Conservation (phyloP, 2,113 vertebrate genomes). For the Corythaixoides concolor region DNA sequence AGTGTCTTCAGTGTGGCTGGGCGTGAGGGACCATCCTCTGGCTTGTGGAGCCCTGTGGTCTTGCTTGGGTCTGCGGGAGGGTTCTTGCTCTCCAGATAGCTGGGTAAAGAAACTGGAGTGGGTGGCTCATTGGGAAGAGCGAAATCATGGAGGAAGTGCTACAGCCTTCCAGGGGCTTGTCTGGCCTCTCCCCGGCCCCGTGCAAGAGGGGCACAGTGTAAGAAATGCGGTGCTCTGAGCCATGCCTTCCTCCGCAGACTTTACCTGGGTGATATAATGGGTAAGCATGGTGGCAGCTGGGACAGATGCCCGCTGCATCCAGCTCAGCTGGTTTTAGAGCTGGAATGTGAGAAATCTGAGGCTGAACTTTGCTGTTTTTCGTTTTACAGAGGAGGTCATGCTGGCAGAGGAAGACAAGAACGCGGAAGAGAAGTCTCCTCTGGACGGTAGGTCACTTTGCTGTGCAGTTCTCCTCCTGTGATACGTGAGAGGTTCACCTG, state of each 20-base stretch:
- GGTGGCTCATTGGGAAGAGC: neutral
- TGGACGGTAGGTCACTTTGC: slow-evolving; percentile 83
- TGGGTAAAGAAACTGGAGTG: neutral
- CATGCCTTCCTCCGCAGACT: accelerated
- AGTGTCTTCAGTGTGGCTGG: accelerated
- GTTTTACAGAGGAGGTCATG: slow-evolving; percentile 94
- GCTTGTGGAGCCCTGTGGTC: neutral
- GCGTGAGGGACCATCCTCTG: neutral
- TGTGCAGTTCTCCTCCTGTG: neutral
- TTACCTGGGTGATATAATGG: neutral
- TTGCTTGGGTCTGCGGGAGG: neutral
- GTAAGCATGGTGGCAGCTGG: neutral
- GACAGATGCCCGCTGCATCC: neutral
- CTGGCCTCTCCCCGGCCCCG: neutral
- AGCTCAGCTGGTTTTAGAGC: accelerated
- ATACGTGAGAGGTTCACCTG: neutral
- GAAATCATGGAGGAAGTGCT: neutral
- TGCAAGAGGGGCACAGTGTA: neutral
- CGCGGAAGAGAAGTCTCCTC: slow-evolving; percentile 90
- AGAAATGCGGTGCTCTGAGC: accelerated
- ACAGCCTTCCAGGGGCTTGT: neutral
- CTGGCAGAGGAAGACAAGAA: slow-evolving; percentile 96
- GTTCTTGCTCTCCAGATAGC: neutral
- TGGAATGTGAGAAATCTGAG: neutral
- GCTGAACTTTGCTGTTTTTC: neutral